phyloP scores from a whole-genome alignment of 2,888 invertebrate genomes.

The Brenthis hecate region DNA sequence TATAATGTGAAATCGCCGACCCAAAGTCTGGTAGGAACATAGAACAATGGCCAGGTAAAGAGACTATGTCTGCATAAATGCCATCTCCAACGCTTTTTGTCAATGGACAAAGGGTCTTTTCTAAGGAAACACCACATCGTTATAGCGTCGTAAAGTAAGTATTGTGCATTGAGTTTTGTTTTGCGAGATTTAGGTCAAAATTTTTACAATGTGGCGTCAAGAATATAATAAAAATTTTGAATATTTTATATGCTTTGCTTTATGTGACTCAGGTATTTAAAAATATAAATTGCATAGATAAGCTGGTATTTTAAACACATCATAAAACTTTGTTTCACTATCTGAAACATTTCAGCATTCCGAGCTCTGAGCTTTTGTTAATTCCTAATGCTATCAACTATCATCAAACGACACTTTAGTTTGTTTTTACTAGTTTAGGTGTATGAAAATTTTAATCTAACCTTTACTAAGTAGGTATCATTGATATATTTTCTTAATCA shows the following conservation, averaged over 20 bases:
- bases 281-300: slow-evolving; percentile 5
- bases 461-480: too few relatives aligned
- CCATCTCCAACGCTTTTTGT: slow-evolving; percentile 77
- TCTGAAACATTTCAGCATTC: neutral
- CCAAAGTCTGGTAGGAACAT: slow-evolving; percentile 72
- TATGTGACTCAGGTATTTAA: slow-evolving; percentile 19
- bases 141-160: slow-evolving; percentile 78
- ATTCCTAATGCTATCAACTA: too few relatives aligned
- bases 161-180: slow-evolving; percentile 78
- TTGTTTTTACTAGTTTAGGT: too few relatives aligned
- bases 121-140: slow-evolving; percentile 81
- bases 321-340: neutral
- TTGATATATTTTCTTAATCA: too few relatives aligned
- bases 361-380: neutral
- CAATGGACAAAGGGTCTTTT: slow-evolving; percentile 79
- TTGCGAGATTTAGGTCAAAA: slow-evolving; percentile 78
- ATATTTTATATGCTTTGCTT: slow-evolving; percentile 54
- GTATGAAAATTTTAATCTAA: too few relatives aligned
- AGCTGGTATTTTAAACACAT: slow-evolving; percentile 4
- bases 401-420: too few relatives aligned
- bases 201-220: slow-evolving; percentile 78
- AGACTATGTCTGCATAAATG: slow-evolving; percentile 73
- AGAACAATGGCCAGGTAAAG: slow-evolving; percentile 79
- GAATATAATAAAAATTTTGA: slow-evolving; percentile 62
- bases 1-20: slow-evolving; percentile 73